Base-by-base conservation (phyloP, 1,140 invertebrate species). In the Lepidurus arcticus region DNA sequence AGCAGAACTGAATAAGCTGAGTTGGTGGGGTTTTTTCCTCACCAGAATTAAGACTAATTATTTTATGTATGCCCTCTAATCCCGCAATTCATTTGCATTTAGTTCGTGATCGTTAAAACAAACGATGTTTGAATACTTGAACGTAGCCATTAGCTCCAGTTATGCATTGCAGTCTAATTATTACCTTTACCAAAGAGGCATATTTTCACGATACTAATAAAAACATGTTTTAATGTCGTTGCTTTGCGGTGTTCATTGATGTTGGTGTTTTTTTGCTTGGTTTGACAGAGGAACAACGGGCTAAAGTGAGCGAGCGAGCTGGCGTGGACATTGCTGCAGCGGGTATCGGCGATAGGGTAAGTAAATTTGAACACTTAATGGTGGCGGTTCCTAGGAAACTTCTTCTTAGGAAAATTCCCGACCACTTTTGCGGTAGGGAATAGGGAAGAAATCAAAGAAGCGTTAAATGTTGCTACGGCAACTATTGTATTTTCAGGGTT, bases 261-360 rank as follows among this genome's bases (percentile, higher is more conserved):
- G 34, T 11, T 21, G 78, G 47, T 42, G 45, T 79, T 9, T 75
- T 78, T 79, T 9, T 42, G 10, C 16, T 34, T 82, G 76, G 80
- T 77, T 81, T 88, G 88, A 73, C 83, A 92, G 91, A 88, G 82
- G 84, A 85, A 6, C 88, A 91, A 78, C 90, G 90, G 79, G 86
- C 88, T 4, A 83, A 89, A 80, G 81, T 93, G n/a, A 85, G 87
- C 78, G 84, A 86, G 34, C 83, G 86, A 77, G 86, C 89, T 13
- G 88, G 89, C 24, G 87, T 92, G 7, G 87, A 89, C 13, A 89
- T 94, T n/a, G 85, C 89, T 26, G 86, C 89, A 75, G 90, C 91
- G 45, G 93, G 92, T n/a, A 90, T 94, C 76, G 92, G 92, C 42
- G 90, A 94, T 83, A 90, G 91, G 86, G 93, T 94, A 87, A 87